Conservation (phyloP, 2,888 invertebrate species). For the Metalampra italica region DNA sequence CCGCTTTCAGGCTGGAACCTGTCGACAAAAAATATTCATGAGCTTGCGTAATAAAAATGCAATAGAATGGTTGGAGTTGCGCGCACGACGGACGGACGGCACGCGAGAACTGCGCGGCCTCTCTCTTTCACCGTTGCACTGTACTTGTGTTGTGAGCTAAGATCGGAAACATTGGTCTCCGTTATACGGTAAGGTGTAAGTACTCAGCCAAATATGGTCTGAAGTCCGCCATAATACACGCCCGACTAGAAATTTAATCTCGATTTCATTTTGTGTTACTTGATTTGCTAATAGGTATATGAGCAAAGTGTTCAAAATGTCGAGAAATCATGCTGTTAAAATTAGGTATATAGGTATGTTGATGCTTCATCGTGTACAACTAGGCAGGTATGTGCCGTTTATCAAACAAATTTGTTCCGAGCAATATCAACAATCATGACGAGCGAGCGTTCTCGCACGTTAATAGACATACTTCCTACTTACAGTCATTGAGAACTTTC, state of each 20-base stretch:
- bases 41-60: conserved; percentile 62
- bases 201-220: conserved; percentile 25
- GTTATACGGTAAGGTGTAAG: conserved; percentile 24
- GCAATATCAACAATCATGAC: conserved; percentile 11
- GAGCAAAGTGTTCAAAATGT: neutral
- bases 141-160: conserved; percentile 47
- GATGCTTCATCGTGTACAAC: neutral
- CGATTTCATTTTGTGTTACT: conserved; percentile 3
- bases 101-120: conserved; percentile 54
- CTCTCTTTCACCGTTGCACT: conserved; percentile 66
- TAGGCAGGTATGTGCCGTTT: conserved; percentile 3
- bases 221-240: conserved; percentile 10
- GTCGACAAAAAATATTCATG: conserved; percentile 61
- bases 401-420: conserved; percentile 10
- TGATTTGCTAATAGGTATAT: neutral
- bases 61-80: conserved; percentile 37
- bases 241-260: neutral
- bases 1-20: conserved; percentile 56
- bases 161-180: conserved; percentile 30
- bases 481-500: conserved; percentile 57
- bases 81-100: conserved; percentile 44
- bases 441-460: conserved; percentile 4
- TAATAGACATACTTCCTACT: conserved; percentile 28
- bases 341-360: conserved; percentile 1
- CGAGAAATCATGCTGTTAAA: neutral